phyloP scores from a whole-genome alignment of 1,140 invertebrate species.

The Drosophila virilis region DNA sequence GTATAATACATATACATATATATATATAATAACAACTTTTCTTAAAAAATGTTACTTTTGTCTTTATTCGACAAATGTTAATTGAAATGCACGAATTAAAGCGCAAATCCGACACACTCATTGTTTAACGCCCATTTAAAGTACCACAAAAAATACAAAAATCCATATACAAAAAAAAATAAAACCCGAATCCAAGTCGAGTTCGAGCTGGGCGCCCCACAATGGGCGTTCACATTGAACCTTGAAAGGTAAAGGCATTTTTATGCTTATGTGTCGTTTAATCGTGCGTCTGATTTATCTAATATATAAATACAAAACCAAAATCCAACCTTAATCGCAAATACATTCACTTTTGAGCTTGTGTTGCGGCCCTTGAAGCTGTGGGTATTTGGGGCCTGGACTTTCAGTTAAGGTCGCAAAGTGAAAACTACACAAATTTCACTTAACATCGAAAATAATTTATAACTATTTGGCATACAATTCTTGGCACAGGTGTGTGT shows the following conservation, averaged over 20 bases:
- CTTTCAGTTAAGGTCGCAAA: constrained; percentile 32
- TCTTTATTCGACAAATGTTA: constrained; percentile 26
- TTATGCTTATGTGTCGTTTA: constrained; percentile 32
- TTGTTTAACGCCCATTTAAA: constrained; percentile 50
- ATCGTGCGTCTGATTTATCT: constrained; percentile 52
- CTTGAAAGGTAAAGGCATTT: constrained; percentile 61
- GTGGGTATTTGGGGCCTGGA: not conserved
- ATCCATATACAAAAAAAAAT: not conserved
- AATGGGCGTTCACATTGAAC: constrained; percentile 58
- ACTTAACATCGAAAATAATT: constrained; percentile 38
- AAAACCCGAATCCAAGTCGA: constrained; percentile 16
- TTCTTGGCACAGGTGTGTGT: constrained; percentile 61
- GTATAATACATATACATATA: constrained; percentile 2
- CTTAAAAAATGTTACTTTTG: constrained; percentile 31
- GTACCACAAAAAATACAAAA: not conserved
- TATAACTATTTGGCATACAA: constrained; percentile 64
- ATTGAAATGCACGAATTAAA: constrained; percentile 42
- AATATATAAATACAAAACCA: constrained; percentile 9
- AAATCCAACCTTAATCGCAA: not conserved
- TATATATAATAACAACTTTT: constrained; percentile 21
- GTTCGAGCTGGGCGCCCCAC: constrained; percentile 4
- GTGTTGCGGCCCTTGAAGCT: not conserved
- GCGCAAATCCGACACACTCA: constrained; percentile 41
- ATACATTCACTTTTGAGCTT: constrained; percentile 35
- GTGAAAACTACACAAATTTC: constrained; percentile 61